Conservation (phyloP, 23 tunicate genomes). For the Ciona savignyi region DNA sequence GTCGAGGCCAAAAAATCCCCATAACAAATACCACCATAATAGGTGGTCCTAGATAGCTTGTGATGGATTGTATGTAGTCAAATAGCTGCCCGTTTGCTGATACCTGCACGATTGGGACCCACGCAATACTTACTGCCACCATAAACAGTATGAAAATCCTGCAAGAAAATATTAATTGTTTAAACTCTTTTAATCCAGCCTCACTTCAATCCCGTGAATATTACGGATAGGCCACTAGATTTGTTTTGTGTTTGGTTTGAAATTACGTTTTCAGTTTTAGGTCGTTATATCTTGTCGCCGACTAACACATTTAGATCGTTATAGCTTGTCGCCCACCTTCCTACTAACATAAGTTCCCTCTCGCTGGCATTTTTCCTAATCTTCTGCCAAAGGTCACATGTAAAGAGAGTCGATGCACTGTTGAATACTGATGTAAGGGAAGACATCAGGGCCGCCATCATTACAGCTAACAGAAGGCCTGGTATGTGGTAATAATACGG, state of each 20-base stretch:
- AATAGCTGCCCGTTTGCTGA: conserved; percentile 87
- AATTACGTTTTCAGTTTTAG: no score
- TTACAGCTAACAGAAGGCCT: conserved; percentile 56
- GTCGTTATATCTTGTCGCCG: no score
- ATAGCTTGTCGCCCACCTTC: conserved; percentile 16
- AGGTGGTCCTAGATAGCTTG: conserved; percentile 92
- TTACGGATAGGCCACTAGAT: no score
- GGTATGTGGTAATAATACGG: no score
- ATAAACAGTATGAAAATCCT: conserved; percentile 80
- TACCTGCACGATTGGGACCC: conserved; percentile 90
- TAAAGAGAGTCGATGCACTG: conserved; percentile 76
- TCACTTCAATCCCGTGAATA: no score
- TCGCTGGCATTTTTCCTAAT: conserved; percentile 48
- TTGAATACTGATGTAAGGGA: conserved; percentile 86
- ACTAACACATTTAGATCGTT: neutral
- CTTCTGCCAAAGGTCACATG: conserved; percentile 72
- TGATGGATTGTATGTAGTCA: conserved; percentile 94
- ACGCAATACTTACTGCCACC: conserved; percentile 91
- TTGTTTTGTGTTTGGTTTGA: no score
- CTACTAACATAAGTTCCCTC: conserved; percentile 69
- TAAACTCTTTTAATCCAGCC: no score
- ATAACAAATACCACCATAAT: conserved; percentile 78
- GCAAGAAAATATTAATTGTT: neutral
- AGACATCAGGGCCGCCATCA: conserved; percentile 86
- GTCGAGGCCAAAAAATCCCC: conserved; percentile 89